Evolutionary conservation across 1,140 invertebrate genomes (phyloP).

Genomic region (Hylaeus volcanicus): DNA sequence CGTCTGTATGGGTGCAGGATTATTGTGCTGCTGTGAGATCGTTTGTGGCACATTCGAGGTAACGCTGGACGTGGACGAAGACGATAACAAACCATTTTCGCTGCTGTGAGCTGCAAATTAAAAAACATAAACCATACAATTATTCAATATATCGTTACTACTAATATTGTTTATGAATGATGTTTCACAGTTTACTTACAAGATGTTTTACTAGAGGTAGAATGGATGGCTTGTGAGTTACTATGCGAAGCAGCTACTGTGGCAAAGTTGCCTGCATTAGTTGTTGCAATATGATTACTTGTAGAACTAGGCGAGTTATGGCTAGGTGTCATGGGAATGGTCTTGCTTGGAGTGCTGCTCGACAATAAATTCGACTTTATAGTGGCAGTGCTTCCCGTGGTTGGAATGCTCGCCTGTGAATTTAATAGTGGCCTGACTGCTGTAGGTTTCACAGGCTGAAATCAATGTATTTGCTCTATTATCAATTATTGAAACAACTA

Average conservation of each 20-base stretch:
- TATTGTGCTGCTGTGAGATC: slow-evolving; percentile 70
- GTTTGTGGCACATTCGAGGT: slow-evolving; percentile 73
- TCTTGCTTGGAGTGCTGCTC: slow-evolving; percentile 83
- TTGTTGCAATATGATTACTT: slow-evolving; percentile 81
- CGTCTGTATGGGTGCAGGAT: slow-evolving; percentile 66
- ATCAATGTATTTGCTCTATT: slow-evolving; percentile 31
- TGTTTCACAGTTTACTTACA: slow-evolving; percentile 69
- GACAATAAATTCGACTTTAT: slow-evolving; percentile 79
- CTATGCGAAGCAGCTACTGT: slow-evolving; percentile 83
- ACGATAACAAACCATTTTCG: slow-evolving; percentile 79
- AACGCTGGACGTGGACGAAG: slow-evolving; percentile 71
- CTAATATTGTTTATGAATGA: background rate
- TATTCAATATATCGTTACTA: background rate
- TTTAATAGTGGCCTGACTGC: slow-evolving; percentile 85
- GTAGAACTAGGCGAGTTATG: slow-evolving; percentile 83
- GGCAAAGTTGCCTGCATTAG: slow-evolving; percentile 83
- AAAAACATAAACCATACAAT: background rate
- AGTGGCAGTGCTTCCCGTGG: slow-evolving; percentile 80
- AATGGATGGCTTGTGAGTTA: slow-evolving; percentile 79
- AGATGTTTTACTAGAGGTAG: slow-evolving; percentile 80
- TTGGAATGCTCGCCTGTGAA: slow-evolving; percentile 82
- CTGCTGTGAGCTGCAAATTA: slow-evolving; percentile 77
- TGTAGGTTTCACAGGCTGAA: slow-evolving; percentile 87
- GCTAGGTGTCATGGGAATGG: slow-evolving; percentile 82
- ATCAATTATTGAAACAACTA: background rate